These are phyloP conservation scores for Nothura maculosa DNA, from an alignment of 2,797 vertebrate genomes.

Conservation along the genomic window DNA sequence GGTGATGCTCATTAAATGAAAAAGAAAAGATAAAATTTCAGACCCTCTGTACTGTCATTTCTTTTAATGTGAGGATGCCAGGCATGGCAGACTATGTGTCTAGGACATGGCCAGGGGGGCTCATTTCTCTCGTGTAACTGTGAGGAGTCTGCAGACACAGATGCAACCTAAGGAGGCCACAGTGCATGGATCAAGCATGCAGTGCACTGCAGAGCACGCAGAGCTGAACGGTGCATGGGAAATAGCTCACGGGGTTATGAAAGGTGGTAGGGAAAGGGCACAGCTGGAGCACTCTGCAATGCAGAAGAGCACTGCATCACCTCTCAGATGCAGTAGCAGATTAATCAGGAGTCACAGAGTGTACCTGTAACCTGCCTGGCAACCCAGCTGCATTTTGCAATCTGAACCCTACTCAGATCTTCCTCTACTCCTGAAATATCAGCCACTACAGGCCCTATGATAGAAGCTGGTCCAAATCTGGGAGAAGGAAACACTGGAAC, in stretches of 20 bases:
- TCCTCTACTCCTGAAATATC: slow-evolving; percentile 5
- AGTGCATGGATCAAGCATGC: rapidly evolving
- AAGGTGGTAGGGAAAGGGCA: slow-evolving; percentile 33
- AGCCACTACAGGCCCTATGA: background rate
- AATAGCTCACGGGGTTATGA: background rate
- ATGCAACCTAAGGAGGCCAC: background rate
- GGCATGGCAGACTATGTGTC: background rate
- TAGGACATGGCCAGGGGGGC: background rate
- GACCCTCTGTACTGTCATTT: background rate
- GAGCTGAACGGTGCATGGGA: background rate
- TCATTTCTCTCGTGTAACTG: background rate
- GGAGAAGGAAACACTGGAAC: background rate
- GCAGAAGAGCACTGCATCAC: slow-evolving; percentile 65
- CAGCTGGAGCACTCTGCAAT: slow-evolving; percentile 57
- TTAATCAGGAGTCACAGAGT: slow-evolving; percentile 57
- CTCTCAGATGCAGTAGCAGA: slow-evolving; percentile 31
- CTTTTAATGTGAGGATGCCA: background rate
- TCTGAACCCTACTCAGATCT: background rate
- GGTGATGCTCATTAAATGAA: background rate
- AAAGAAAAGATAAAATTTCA: background rate
- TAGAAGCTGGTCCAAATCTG: background rate
- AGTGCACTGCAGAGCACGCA: background rate
- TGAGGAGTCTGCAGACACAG: background rate
- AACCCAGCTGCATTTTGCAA: background rate
- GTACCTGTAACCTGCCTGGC: slow-evolving; percentile 62